phyloP scores from a whole-genome alignment of 2,888 invertebrate genomes.

The Drosophila stalkeri region DNA sequence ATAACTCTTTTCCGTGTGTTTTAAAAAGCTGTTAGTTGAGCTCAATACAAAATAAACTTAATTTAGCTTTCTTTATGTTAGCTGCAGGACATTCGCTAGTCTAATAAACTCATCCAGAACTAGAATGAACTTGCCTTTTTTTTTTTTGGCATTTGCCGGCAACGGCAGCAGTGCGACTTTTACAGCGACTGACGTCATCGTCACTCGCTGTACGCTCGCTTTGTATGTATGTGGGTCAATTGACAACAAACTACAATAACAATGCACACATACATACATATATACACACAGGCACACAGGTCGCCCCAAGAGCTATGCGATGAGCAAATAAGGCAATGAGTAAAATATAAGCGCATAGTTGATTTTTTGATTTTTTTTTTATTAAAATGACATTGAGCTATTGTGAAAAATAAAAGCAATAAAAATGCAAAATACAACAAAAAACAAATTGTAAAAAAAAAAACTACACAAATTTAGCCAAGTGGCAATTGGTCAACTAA shows the following conservation, averaged over 20 bases:
- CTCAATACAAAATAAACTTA: too few relatives aligned
- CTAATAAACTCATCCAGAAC: neutral
- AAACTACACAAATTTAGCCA: neutral
- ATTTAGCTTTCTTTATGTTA: too few relatives aligned
- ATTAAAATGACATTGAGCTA: constrained; percentile 74
- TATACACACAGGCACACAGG: constrained; percentile 7
- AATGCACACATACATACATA: constrained; percentile 19
- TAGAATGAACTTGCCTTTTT: constrained; percentile 10
- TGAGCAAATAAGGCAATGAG: constrained; percentile 70
- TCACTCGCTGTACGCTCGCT: constrained; percentile 46
- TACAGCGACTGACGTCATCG: constrained; percentile 72
- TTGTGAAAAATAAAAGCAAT: constrained; percentile 47
- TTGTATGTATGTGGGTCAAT: constrained; percentile 78
- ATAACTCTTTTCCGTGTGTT: too few relatives aligned
- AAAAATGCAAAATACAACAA: constrained; percentile 19
- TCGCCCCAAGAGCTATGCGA: constrained; percentile 40
- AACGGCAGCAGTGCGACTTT: constrained; percentile 42
- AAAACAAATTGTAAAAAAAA: constrained; percentile 6
- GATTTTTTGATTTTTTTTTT: constrained; percentile 46
- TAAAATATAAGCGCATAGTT: constrained; percentile 65
- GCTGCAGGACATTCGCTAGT: neutral
- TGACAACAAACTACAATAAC: constrained; percentile 69
- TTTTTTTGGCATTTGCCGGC: constrained; percentile 69
- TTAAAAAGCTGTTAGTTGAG: too few relatives aligned
- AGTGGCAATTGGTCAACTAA: constrained; percentile 35